phyloP scores from a whole-genome alignment of 2,888 invertebrate genomes.

The Phytoseiulus persimilis region DNA sequence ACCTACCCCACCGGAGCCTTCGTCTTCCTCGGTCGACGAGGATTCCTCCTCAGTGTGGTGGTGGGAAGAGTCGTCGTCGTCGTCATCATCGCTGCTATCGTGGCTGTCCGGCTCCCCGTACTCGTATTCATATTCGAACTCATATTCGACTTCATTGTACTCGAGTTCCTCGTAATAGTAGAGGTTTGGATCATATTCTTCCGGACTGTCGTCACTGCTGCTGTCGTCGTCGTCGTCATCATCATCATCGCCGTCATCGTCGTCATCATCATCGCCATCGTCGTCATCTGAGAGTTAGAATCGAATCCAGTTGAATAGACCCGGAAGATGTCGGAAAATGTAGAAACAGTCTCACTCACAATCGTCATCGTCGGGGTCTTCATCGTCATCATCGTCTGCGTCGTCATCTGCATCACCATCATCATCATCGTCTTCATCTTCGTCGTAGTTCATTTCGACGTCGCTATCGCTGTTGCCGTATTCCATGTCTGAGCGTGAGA shows the following conservation, averaged over 20 bases:
- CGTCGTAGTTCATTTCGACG: background rate
- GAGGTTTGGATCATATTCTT: too few relatives aligned
- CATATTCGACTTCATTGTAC: background rate
- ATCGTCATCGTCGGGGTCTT: background rate
- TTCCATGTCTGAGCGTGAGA: background rate
- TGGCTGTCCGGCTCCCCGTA: background rate
- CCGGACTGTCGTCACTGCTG: too few relatives aligned
- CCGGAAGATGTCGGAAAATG: too few relatives aligned
- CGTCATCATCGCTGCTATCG: background rate
- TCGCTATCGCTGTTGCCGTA: background rate
- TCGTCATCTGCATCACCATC: slow-evolving; percentile 1
- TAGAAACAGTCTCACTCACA: too few relatives aligned
- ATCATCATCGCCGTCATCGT: too few relatives aligned
- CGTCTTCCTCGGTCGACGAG: background rate
- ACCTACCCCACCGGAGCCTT: background rate
- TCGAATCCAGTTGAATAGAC: too few relatives aligned
- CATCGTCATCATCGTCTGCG: background rate
- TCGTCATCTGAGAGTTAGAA: too few relatives aligned
- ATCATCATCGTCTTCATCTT: background rate
- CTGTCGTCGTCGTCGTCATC: too few relatives aligned
- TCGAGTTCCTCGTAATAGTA: background rate
- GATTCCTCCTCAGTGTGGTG: background rate
- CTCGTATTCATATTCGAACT: background rate
- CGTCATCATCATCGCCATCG: too few relatives aligned
- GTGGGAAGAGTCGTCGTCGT: background rate